Percentiles rank a stretch among this genome's conserved stretches.
Conservation (phyloP, 2,797 vertebrate genomes). For the Myoxocephalus aenaeus region DNA sequence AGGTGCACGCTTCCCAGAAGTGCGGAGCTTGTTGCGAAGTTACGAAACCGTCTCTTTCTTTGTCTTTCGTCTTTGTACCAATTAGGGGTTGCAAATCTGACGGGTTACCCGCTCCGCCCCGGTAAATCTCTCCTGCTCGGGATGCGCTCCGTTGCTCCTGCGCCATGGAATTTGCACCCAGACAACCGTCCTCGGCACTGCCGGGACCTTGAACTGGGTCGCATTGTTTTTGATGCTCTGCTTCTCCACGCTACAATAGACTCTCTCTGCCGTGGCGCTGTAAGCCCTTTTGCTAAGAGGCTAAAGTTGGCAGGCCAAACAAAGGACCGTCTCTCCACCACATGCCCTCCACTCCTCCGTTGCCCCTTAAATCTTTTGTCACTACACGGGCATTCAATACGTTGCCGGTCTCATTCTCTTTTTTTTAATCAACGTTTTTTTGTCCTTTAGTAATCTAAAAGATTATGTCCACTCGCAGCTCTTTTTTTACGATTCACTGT, state of each 20-base stretch:
- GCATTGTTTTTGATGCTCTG: slow-evolving; percentile 61
- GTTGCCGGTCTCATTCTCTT: slow-evolving; percentile 5
- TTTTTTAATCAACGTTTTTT: slow-evolving; percentile 7
- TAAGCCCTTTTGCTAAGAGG: slow-evolving; percentile 73
- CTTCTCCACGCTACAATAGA: slow-evolving; percentile 72
- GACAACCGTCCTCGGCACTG: slow-evolving; percentile 34
- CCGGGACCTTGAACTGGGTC: slow-evolving; percentile 64
- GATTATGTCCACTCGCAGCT: slow-evolving; percentile 28
- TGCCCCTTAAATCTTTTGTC: slow-evolving; percentile 60
- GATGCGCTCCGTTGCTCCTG: slow-evolving; percentile 57
- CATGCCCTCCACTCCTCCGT: slow-evolving; percentile 45
- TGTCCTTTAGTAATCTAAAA: slow-evolving; percentile 35
- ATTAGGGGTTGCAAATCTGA: slow-evolving; percentile 65
- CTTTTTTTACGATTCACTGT: slow-evolving; percentile 45
- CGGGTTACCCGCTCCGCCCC: slow-evolving; percentile 48
- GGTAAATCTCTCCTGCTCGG: slow-evolving; percentile 53
- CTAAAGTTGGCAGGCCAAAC: slow-evolving; percentile 73
- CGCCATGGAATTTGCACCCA: slow-evolving; percentile 53
- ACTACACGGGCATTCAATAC: slow-evolving; percentile 39
- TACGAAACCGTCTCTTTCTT: slow-evolving; percentile 6
- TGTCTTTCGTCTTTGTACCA: slow-evolving; percentile 43
- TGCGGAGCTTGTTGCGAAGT: slow-evolving; percentile 16
- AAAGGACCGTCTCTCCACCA: slow-evolving; percentile 54
- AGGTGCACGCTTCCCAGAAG: slow-evolving; percentile 20
- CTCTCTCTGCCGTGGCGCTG: slow-evolving; percentile 56